These are phyloP conservation scores for Ametastegia equiseti DNA, from an alignment of 2,888 invertebrate genomes.

Conservation along the genomic window DNA sequence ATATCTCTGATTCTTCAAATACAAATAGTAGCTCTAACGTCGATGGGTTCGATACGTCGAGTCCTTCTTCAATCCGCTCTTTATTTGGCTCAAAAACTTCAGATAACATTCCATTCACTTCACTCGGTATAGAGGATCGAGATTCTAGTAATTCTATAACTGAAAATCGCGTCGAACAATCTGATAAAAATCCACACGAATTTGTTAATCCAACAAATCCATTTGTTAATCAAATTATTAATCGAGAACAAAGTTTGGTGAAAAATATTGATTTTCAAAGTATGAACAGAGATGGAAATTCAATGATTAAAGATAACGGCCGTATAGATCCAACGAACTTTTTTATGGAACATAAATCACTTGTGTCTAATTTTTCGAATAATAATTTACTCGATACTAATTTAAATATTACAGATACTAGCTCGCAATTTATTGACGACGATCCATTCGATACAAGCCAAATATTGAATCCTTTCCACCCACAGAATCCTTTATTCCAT, in stretches of 20 bases:
- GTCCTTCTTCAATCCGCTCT: slow-evolving; percentile 27
- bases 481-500: slow-evolving; percentile 61
- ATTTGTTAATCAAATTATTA: slow-evolving; percentile 47
- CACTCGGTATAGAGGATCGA: not conserved
- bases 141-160: not conserved
- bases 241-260: not conserved
- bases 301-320: not conserved
- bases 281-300: not conserved
- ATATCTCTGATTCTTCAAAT: slow-evolving; percentile 15
- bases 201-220: slow-evolving; percentile 60
- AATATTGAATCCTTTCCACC: slow-evolving; percentile 63
- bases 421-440: slow-evolving; percentile 41
- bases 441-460: slow-evolving; percentile 72
- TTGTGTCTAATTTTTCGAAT: slow-evolving; percentile 45
- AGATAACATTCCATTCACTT: slow-evolving; percentile 30
- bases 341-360: not conserved
- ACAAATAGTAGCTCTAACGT: slow-evolving; percentile 19
- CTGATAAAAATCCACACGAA: slow-evolving; percentile 17
- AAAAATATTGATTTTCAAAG: not conserved
- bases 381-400: slow-evolving; percentile 50
- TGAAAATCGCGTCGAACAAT: not conserved
- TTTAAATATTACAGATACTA: slow-evolving; percentile 40
- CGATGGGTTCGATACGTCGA: not conserved
- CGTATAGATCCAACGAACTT: not conserved
- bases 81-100: slow-evolving; percentile 30